Conservation (phyloP, 2,113 vertebrate genomes). For the Craseonycteris thonglongyai region DNA sequence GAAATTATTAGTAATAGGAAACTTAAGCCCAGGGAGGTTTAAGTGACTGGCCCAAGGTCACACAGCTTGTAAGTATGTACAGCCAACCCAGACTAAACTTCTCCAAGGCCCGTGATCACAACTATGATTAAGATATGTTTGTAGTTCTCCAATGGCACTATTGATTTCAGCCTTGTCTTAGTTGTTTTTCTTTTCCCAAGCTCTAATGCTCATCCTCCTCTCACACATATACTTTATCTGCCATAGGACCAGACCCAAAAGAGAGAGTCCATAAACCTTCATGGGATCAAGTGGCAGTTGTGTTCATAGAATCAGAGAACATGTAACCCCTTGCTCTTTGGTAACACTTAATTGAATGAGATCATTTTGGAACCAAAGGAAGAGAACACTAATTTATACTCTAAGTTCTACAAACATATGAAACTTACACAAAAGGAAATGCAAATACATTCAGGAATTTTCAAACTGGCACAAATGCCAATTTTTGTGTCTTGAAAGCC, state of each 20-base stretch:
- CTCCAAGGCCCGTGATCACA: background rate
- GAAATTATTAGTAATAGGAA: background rate
- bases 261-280: background rate
- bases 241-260: background rate
- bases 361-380: background rate
- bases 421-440: background rate
- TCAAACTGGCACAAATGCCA: background rate
- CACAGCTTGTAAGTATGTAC: background rate
- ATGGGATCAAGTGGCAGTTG: background rate
- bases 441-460: background rate
- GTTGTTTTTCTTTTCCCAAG: background rate
- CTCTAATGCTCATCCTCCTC: background rate
- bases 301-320: background rate
- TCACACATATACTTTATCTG: background rate
- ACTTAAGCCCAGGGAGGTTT: background rate
- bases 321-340: background rate
- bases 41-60: background rate
- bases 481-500: background rate
- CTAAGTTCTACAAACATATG: background rate
- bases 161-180: background rate
- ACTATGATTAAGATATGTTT: background rate
- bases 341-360: background rate
- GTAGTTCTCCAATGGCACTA: background rate
- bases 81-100: background rate
- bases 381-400: background rate